phyloP scores from a whole-genome alignment of 2,113 vertebrate species.

The Podarcis cretensis region DNA sequence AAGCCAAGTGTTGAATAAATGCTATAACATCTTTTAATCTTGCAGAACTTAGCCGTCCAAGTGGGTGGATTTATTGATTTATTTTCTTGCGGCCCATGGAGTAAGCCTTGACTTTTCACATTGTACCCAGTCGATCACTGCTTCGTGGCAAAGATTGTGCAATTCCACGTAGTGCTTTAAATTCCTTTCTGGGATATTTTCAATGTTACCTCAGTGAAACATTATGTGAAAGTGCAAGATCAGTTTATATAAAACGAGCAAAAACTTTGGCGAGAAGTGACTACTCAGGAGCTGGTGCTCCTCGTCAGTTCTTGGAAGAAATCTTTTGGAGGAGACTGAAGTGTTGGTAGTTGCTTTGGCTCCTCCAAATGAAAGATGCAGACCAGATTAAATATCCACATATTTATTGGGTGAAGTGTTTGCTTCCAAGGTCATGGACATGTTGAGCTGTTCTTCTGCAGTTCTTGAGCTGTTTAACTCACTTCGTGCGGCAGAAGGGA shows the following conservation, averaged over 20 bases:
- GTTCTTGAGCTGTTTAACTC: neutral
- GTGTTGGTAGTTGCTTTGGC: neutral
- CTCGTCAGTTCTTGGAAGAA: neutral
- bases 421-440: neutral
- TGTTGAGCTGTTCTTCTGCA: neutral
- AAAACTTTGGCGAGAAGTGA: neutral
- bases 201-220: neutral
- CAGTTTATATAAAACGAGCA: neutral
- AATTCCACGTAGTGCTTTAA: constrained; percentile 3
- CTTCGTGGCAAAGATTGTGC: neutral
- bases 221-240: neutral
- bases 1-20: no score
- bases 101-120: neutral
- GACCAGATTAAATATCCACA: neutral
- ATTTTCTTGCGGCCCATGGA: neutral
- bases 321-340: neutral
- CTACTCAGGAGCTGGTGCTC: neutral
- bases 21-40: no score
- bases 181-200: constrained; percentile 5
- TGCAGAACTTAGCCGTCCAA: no score
- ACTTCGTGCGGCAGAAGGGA: neutral
- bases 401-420: neutral
- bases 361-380: neutral
- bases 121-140: neutral
- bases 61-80: neutral